Base-by-base conservation (phyloP, 2,797 vertebrate genomes). In the Pygocentrus nattereri region DNA sequence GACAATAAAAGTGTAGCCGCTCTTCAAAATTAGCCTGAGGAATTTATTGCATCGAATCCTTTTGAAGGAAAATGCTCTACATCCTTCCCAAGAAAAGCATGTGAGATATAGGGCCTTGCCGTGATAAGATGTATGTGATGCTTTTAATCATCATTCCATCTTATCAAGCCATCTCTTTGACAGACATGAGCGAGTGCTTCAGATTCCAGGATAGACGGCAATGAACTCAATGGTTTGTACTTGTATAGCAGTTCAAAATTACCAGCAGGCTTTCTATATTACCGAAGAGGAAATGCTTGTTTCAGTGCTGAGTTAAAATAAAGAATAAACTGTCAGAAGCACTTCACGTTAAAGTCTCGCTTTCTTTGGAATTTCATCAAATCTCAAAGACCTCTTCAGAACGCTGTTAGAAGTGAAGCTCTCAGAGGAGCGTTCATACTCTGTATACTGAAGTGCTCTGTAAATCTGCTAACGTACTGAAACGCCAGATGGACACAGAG, bases 301-400 rank as follows among this genome's bases (percentile, higher is more conserved):
- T 58, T 73, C 50, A 73, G 52, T 16, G 41, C 12, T 18, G 23
- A 50, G 69, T 30, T 44, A n/a, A 52, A 23, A 2, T 71, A 19
- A 71, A 71, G 16, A 13, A 69, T 1, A 61, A 68, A 41, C 12
- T 0, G 8, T 1, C 1, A 27, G 16, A 5, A 72, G 49, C 31
- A 59, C 54, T 74, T 73, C 52, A 73, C 52, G 31, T 73, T 58
- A 21, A 34, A 72, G 16, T 56, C 71, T 38, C 31, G 38, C 52
- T 23, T 74, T 23, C 71, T 74, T 58, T 31, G 56, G 30, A 41
- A 19, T 56, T 74, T 52, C 54, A n/a, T 74, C n/a, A 38, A 74
- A 16, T 58, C n/a, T 21, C 5, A 58, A n/a, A 15, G 0, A 56
- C 54, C 31, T 38, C 71, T n/a, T 72, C 23, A 70, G 31, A 38